These are phyloP conservation scores for Metridium senile DNA, from an alignment of 92 coral and sea anemone species.

Conservation along the genomic window DNA sequence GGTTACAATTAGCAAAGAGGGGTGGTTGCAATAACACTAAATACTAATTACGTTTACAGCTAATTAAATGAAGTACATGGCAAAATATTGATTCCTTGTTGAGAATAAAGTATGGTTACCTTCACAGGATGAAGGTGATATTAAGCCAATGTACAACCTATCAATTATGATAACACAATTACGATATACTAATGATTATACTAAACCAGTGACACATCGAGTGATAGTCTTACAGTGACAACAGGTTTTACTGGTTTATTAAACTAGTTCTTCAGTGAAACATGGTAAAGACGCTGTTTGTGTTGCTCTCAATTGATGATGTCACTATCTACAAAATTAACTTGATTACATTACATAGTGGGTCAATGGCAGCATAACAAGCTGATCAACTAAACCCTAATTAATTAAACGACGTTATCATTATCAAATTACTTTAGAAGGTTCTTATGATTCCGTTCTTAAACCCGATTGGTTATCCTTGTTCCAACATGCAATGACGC, in stretches of 20 bases:
- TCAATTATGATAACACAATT: neutral
- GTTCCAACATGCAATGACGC: neutral
- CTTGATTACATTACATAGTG: neutral
- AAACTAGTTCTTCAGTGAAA: no score
- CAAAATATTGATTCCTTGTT: neutral
- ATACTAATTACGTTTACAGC: neutral
- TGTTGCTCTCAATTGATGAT: no score
- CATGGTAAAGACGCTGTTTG: no score
- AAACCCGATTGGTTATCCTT: neutral
- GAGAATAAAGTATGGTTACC: neutral
- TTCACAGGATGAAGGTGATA: neutral
- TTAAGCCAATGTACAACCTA: neutral
- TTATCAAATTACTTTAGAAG: conserved; percentile 1
- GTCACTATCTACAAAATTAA: neutral
- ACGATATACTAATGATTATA: neutral
- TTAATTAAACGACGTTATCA: neutral
- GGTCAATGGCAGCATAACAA: neutral
- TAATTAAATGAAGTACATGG: neutral
- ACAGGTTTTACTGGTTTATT: no score
- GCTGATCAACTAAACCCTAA: neutral
- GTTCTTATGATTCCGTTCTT: neutral
- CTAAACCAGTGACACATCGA: neutral
- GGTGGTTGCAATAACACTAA: neutral
- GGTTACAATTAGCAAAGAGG: neutral
- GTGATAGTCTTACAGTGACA: neutral